Base-by-base conservation (phyloP, 2,888 invertebrate species). In the Leptinotarsa rubiginosa region DNA sequence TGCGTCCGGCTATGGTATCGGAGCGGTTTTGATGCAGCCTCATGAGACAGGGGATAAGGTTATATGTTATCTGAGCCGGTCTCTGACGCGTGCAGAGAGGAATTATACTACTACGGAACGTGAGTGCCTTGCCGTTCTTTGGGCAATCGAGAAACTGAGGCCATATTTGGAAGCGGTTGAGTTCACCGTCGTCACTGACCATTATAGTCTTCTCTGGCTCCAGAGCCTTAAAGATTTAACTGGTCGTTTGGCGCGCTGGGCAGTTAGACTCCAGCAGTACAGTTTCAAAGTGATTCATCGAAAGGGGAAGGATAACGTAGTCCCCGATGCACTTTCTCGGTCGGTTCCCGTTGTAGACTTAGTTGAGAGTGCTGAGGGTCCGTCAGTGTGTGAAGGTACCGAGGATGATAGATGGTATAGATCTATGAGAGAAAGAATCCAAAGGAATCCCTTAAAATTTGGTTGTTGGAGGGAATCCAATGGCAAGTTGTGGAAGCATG, bases 21-120 rank as follows among this genome's bases (percentile, higher is more conserved):
- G 75, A 20, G 56, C 75, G 4, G 67, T 75, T 20, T 64, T 74
- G 7, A 56, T 62, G 41, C 77, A 77, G 59, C 65, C 65, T 31
- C 22, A 77, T 16, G 69, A 70, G 12, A 54, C 20, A 18, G 22
- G 49, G 4, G 73, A 73, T 50, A 31, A 72, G 16, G 73, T 73
- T 22, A 73, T 18, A 2, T 18, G 22, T 16, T 62, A 22, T 25
- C 4, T 62, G 22, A 62, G 62, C 15, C 12, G 62, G 15, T 62
- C 62, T 22, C 62, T 62, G 12, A 22, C 62, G 1, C 18, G 22
- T 22, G 25, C 18, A 31, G 62, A 62, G 59, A 49, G 56, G n/a
- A 73, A 68, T 22, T 78, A 66, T 25, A 64, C 73, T 1, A 74
- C 72, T 2, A 62, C 62, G 16, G 62, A 62, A 12, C 18, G 62